Conservation (phyloP, 1,140 invertebrate species). For the Magallana ariakensis region DNA sequence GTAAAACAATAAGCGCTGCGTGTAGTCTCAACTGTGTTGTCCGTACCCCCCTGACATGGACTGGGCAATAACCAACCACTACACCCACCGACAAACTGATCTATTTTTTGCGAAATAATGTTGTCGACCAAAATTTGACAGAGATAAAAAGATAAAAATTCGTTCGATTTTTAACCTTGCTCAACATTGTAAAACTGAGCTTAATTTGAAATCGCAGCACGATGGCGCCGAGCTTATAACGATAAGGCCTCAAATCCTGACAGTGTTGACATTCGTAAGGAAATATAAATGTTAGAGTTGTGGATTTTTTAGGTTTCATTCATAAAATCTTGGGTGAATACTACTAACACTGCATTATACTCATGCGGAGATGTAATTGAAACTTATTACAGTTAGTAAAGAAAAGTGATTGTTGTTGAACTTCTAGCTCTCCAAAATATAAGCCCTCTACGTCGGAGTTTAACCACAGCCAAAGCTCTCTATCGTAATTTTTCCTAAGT, state of each 20-base stretch:
- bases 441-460: neutral
- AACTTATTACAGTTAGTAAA: neutral
- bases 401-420: conserved; percentile 36
- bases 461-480: neutral
- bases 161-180: conserved; percentile 33
- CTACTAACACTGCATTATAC: conserved; percentile 16
- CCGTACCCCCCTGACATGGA: neutral
- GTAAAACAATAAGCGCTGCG: too few species aligned
- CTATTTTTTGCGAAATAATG: conserved; percentile 24
- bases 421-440: neutral
- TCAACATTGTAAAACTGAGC: conserved; percentile 32
- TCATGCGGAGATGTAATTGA: conserved; percentile 6
- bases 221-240: conserved; percentile 36
- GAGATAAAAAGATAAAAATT: conserved; percentile 24
- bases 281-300: conserved; percentile 40
- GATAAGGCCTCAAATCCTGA: conserved; percentile 19
- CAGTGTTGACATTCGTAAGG: conserved; percentile 38
- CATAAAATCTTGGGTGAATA: conserved; percentile 27
- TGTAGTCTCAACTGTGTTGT: too few species aligned
- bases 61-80: neutral
- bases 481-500: neutral
- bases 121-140: conserved; percentile 28
- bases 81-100: neutral
- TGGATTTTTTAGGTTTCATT: conserved; percentile 38
- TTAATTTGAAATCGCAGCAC: conserved; percentile 39